Evolutionary conservation across 2,113 vertebrate species (phyloP).

Genomic region (Ellobius talpinus): DNA sequence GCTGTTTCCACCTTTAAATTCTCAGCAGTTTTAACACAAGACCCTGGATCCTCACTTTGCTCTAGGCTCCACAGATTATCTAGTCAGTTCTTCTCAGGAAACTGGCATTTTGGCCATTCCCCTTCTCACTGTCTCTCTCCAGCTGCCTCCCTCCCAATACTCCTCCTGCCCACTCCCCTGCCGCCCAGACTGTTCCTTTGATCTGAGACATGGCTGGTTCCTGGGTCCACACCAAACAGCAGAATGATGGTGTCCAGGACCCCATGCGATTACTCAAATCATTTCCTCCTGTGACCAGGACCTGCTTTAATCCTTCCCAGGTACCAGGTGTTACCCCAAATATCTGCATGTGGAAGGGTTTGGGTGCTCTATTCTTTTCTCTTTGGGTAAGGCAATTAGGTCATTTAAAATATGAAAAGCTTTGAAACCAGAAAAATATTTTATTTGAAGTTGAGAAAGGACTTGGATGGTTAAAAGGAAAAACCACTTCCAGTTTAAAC

Average conservation of each 20-base stretch:
- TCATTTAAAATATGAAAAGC: conserved; percentile 80
- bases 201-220: conserved; percentile 77
- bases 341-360: conserved; percentile 77
- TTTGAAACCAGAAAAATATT: conserved; percentile 82
- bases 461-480: conserved; percentile 74
- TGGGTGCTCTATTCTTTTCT: conserved; percentile 82
- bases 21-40: not conserved
- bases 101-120: conserved; percentile 31
- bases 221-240: conserved; percentile 68
- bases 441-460: conserved; percentile 82
- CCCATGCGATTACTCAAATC: conserved; percentile 80
- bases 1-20: not conserved
- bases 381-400: conserved; percentile 82
- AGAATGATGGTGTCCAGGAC: conserved; percentile 81
- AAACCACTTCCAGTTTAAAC: conserved; percentile 79
- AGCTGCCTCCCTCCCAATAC: not conserved
- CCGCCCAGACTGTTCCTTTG: conserved; percentile 58
- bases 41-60: not conserved
- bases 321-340: conserved; percentile 82
- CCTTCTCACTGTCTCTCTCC: not conserved
- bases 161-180: conserved; percentile 16
- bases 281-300: conserved; percentile 84
- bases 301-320: conserved; percentile 82
- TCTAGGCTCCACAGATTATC: not conserved
- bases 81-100: conserved; percentile 4